These are phyloP conservation scores for Trissolcus brochymenae DNA, from an alignment of 2,888 invertebrate species.

Conservation along the genomic window DNA sequence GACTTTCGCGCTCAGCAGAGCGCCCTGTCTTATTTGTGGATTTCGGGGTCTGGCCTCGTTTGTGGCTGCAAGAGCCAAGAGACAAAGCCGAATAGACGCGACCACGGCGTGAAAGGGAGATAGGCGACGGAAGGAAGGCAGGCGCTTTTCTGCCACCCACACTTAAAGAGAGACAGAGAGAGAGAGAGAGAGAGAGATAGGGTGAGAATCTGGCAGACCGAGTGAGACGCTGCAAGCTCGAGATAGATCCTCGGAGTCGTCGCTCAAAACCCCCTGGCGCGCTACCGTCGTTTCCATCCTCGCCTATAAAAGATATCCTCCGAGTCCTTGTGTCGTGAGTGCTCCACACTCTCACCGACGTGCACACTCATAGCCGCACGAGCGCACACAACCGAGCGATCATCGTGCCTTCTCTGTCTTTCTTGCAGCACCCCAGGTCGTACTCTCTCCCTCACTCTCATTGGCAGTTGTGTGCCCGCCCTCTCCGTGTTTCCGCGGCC, in stretches of 20 bases:
- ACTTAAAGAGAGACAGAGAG: constrained; percentile 32
- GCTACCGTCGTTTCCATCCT: constrained; percentile 62
- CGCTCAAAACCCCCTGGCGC: constrained; percentile 64
- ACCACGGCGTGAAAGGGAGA: constrained; percentile 25
- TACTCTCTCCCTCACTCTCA: constrained; percentile 67
- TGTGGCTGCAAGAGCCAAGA: constrained; percentile 55
- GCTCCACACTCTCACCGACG: constrained; percentile 57
- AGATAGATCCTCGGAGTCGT: constrained; percentile 59
- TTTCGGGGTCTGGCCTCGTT: constrained; percentile 58
- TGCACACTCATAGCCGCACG: constrained; percentile 52
- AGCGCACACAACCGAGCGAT: constrained; percentile 49
- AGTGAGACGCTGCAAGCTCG: constrained; percentile 21
- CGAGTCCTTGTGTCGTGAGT: constrained; percentile 66
- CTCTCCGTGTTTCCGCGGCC: constrained; percentile 75
- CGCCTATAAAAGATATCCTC: constrained; percentile 71
- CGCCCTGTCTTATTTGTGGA: constrained; percentile 53
- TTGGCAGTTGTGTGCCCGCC: constrained; percentile 72
- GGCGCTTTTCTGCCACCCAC: constrained; percentile 26
- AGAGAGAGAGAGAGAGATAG: not conserved
- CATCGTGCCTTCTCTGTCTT: constrained; percentile 55
- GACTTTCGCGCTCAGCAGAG: constrained; percentile 38
- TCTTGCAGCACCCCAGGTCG: constrained; percentile 60
- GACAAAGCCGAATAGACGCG: constrained; percentile 52
- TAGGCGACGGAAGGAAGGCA: constrained; percentile 37
- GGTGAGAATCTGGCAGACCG: constrained; percentile 20